These are phyloP conservation scores for Exephanes ischioxanthus DNA, from an alignment of 2,888 invertebrate species.

Conservation along the genomic window DNA sequence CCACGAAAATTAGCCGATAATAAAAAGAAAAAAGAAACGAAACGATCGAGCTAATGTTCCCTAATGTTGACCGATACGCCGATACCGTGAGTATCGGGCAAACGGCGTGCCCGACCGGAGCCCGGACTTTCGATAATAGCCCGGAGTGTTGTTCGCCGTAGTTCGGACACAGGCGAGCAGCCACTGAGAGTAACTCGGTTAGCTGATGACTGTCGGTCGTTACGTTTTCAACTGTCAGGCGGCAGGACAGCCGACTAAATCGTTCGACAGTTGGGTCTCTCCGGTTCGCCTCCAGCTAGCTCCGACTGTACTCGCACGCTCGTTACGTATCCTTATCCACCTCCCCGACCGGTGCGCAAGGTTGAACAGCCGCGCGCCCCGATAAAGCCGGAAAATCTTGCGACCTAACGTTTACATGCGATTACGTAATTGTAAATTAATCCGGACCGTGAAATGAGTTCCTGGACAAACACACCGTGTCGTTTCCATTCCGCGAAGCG, in stretches of 20 bases:
- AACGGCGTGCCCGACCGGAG: neutral
- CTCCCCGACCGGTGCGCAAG: slow-evolving; percentile 44
- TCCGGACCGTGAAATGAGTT: slow-evolving; percentile 54
- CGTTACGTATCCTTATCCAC: slow-evolving; percentile 6
- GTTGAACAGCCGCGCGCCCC: slow-evolving; percentile 37
- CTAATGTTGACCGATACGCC: slow-evolving; percentile 12
- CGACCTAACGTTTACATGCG: slow-evolving; percentile 52
- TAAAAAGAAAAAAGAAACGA: neutral
- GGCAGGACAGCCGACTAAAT: slow-evolving; percentile 39
- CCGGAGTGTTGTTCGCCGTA: slow-evolving; percentile 4
- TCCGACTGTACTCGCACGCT: slow-evolving; percentile 1
- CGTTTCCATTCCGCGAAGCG: slow-evolving; percentile 31
- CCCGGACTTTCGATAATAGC: neutral
- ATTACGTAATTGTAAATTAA: slow-evolving; percentile 63
- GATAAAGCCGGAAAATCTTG: slow-evolving; percentile 37
- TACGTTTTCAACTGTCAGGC: slow-evolving; percentile 50
- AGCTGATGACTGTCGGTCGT: slow-evolving; percentile 57
- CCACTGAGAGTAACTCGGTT: slow-evolving; percentile 51
- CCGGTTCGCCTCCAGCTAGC: slow-evolving; percentile 6
- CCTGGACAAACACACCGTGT: slow-evolving; percentile 52
- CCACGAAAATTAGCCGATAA: neutral
- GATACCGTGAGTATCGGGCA: neutral
- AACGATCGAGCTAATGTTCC: neutral
- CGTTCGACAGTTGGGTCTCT: slow-evolving; percentile 42
- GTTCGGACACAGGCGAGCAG: neutral